Base-by-base conservation (phyloP, 2,113 vertebrate species). In the Perognathus longimembris region DNA sequence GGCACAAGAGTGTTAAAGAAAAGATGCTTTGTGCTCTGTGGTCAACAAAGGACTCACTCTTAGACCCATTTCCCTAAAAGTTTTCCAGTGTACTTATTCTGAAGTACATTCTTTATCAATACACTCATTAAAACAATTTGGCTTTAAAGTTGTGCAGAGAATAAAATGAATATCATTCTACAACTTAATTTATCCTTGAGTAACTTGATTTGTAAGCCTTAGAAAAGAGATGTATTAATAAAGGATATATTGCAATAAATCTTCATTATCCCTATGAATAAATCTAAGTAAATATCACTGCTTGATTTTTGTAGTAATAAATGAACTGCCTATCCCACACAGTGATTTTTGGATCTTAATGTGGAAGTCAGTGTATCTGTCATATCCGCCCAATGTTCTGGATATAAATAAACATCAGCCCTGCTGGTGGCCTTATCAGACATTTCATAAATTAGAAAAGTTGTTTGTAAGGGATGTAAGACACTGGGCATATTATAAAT, bases 231-330 rank as follows among this genome's bases (percentile, higher is more conserved):
- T 63, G 1, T 36, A 80, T 70, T 90, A 88, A 74, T 86, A 71
- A 61, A 77, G 36, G 82, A 2, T 40, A 69, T 59, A 90, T 85
- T 83, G 28, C 10, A 85, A 85, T 83, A 92, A 88, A 70, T 93
- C 75, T 94, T 90, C 64, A 85, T 94, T 95, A 95, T 90, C 50
- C 32, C 80, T 5, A 42, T n/a, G 61, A 89, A 22, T 78, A 89
- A 93, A 96, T 94, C 40, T n/a, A 66, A 89, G 26, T 78, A 89
- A 93, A 96, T 94, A 81, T 30, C 34, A 71, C 38, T 93, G 5
- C 40, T 89, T 63, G 17, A 22, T 69, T 95, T 74, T 93, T 81
- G 80, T n/a, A 36, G 81, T 57, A 91, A 91, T 84, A 86, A 94
- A 80, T 80, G 76, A 77, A 32, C 11, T 61, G 34, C 63, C 22